Percentiles rank a stretch among this genome's conserved stretches.
phyloP scores from a whole-genome alignment of 2,797 vertebrate species.

The Sebastes taczanowskii region DNA sequence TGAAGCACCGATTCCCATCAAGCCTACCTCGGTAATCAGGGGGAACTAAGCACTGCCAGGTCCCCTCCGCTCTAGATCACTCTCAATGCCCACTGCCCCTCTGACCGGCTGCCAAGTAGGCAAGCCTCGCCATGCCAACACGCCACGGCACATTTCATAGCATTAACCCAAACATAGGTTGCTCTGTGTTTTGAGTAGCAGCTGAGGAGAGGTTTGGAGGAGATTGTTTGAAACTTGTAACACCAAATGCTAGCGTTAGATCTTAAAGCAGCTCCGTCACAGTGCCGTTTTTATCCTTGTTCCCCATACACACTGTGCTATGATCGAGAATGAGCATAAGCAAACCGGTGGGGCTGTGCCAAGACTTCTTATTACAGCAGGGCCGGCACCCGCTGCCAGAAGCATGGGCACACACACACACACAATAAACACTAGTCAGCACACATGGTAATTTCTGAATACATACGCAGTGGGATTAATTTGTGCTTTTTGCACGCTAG shows the following conservation, averaged over 20 bases:
- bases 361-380: slow-evolving; percentile 68
- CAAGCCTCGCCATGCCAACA: slow-evolving; percentile 46
- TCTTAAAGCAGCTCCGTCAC: slow-evolving; percentile 48
- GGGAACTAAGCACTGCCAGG: slow-evolving; percentile 46
- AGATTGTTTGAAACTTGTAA: slow-evolving; percentile 46
- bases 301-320: slow-evolving; percentile 54
- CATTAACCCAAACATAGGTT: slow-evolving; percentile 54
- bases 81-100: slow-evolving; percentile 47
- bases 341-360: slow-evolving; percentile 63
- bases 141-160: slow-evolving; percentile 49
- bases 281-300: slow-evolving; percentile 47
- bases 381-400: slow-evolving; percentile 53
- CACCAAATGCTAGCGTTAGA: slow-evolving; percentile 44
- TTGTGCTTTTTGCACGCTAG: slow-evolving; percentile 65
- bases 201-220: slow-evolving; percentile 26
- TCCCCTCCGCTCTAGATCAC: slow-evolving; percentile 52
- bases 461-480: slow-evolving; percentile 69
- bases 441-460: slow-evolving; percentile 55
- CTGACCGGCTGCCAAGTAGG: slow-evolving; percentile 58
- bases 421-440: slow-evolving; percentile 40
- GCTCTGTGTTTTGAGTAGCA: slow-evolving; percentile 31
- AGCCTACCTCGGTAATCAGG: slow-evolving; percentile 53
- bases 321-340: slow-evolving; percentile 66
- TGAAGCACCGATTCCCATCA: slow-evolving; percentile 31
- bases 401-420: slow-evolving; percentile 1